These are phyloP conservation scores for Saguinus midas DNA, from an alignment of 2,113 vertebrate genomes.

Conservation along the genomic window DNA sequence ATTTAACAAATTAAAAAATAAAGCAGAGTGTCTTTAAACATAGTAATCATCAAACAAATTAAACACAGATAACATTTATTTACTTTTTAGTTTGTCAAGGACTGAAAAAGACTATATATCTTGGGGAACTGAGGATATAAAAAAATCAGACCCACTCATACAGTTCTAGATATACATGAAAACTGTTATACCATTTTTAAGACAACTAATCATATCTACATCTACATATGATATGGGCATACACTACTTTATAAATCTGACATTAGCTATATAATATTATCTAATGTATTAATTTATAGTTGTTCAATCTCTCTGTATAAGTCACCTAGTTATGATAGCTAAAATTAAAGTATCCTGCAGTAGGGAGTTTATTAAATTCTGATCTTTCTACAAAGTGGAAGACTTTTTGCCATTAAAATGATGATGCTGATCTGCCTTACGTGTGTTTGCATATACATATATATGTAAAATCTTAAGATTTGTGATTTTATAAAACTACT, in stretches of 20 bases:
- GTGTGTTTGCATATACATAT: neutral
- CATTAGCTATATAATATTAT: neutral
- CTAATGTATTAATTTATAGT: neutral
- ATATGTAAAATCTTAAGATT: neutral
- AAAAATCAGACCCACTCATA: neutral
- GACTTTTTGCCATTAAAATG: neutral
- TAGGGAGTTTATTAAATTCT: neutral
- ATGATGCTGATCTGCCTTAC: neutral
- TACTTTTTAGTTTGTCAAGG: neutral
- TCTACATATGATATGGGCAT: neutral
- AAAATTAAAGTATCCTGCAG: neutral
- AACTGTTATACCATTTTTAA: neutral
- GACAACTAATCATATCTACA: neutral
- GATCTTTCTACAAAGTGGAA: neutral
- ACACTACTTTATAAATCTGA: neutral
- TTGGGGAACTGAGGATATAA: neutral
- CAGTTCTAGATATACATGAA: neutral
- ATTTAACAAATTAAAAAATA: neutral
- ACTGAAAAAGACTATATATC: neutral
- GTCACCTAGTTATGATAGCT: neutral
- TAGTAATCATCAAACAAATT: neutral
- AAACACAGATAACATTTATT: neutral
- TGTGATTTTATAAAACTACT: neutral
- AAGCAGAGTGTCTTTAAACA: neutral
- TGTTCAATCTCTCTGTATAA: neutral